A percentile compares a stretch with the other conserved stretches of the same genome.
Evolutionary conservation across 1,140 invertebrate species (phyloP).

Genomic region (Brachionus koreanus): DNA sequence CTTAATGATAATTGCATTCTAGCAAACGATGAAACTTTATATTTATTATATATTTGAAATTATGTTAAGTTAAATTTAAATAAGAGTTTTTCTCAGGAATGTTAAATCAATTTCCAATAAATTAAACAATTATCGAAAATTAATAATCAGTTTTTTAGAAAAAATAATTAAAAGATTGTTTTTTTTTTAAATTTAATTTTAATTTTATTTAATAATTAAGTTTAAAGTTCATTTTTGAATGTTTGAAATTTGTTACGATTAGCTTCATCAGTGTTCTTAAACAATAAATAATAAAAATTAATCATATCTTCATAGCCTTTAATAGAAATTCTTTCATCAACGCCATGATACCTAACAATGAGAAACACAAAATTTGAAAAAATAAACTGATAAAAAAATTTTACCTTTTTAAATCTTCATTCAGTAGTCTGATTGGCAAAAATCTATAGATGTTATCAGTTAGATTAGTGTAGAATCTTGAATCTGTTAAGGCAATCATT

Average conservation of each 20-base stretch:
- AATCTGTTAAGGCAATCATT: slow-evolving; percentile 63
- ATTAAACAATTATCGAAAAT: no score
- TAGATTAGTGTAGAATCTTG: slow-evolving; percentile 60
- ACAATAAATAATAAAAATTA: slow-evolving; percentile 63
- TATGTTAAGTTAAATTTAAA: neutral
- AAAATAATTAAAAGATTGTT: no score
- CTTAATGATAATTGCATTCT: neutral
- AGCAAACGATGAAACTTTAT: neutral
- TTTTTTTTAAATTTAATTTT: no score
- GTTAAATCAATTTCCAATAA: no score
- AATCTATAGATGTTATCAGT: slow-evolving; percentile 62
- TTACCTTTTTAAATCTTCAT: slow-evolving; percentile 53
- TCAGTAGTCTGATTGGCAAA: slow-evolving; percentile 58
- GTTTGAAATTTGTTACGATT: neutral
- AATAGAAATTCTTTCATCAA: slow-evolving; percentile 62
- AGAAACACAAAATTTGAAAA: neutral
- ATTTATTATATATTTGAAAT: neutral
- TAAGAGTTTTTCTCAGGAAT: no score
- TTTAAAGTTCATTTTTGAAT: neutral
- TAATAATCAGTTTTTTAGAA: no score
- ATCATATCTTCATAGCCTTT: slow-evolving; percentile 59
- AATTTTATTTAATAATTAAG: no score
- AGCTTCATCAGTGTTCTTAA: slow-evolving; percentile 58
- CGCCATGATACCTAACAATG: slow-evolving; percentile 59
- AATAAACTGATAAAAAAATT: neutral